Evolutionary conservation across 2,797 vertebrate genomes (phyloP), one percentile per base, ranked within the genome.

Genomic region (Heteromormyrus szaboi): DNA sequence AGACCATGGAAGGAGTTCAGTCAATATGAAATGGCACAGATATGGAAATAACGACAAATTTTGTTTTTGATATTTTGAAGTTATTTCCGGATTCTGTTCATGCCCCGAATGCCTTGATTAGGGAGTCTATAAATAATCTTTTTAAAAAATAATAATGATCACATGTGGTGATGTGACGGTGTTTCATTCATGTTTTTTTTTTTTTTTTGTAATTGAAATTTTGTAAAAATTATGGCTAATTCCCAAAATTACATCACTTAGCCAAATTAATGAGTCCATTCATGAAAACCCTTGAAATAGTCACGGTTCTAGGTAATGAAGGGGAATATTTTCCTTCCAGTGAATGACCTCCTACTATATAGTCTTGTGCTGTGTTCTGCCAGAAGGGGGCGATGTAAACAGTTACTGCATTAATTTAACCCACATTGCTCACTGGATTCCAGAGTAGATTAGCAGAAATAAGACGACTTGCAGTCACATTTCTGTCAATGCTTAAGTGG

Each of bases 351-450:
- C 33, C 72, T n/a, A n/a, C 19, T 46, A 4, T 19, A 2, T n/a
- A 9, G 72, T 44, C 7, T 79, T n/a, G 72, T 8, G 72, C 72
- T 72, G 41, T 41, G n/a, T 88, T 79, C 44, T 11, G 12, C 50
- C 87, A 88, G 87, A 53, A 88, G 72, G 68, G 65, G 65, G 65
- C 4, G 14, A 51, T 76, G n/a, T n/a, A 53, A 37, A 46, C 68
- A 65, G 86, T 5, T n/a, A 25, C 29, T 33, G 51, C 48, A 9
- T 86, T 33, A 53, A 33, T 53, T 56, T 25, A 79, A 33, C 29
- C 53, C 3, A 22, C 79, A 84, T 3, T 41, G 25, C 84, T 51
- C 83, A 25, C 12, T 56, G 51, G 84, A 53, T 86, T 59, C 50
- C 53, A 54, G 51, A 19, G 85, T 85, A 85, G 83, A 53, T 33